Evolutionary conservation across 2,113 vertebrate genomes (phyloP).

Genomic region (Gymnogyps californianus): DNA sequence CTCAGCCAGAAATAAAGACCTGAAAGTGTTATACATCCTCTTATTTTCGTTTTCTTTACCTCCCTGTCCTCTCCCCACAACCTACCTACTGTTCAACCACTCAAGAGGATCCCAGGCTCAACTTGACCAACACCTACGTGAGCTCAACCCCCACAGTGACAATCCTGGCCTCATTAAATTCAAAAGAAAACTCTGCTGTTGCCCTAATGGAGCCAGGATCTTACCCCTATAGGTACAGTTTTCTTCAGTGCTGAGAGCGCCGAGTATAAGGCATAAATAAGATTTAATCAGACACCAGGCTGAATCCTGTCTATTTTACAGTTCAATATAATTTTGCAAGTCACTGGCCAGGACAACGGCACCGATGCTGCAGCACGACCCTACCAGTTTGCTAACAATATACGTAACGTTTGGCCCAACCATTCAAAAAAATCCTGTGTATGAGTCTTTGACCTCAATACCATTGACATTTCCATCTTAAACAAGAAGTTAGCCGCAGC

Average conservation of each 20-base stretch:
- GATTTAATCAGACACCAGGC: background rate
- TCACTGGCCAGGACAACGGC: background rate
- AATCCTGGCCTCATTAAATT: background rate
- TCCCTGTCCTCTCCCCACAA: background rate
- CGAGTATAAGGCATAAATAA: background rate
- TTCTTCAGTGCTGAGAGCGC: background rate
- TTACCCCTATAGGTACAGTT: background rate
- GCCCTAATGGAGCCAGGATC: background rate
- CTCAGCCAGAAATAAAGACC: background rate
- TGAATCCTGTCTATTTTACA: background rate
- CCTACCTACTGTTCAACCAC: no score
- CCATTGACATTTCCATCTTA: background rate
- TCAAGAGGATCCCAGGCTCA: background rate
- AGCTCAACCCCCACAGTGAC: background rate
- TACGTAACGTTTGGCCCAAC: fast-evolving
- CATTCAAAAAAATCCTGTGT: background rate
- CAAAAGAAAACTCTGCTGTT: background rate
- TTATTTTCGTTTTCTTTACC: background rate
- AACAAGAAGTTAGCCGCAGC: background rate
- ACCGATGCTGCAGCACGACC: fast-evolving
- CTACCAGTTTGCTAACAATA: background rate
- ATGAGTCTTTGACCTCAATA: background rate
- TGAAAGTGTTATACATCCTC: background rate
- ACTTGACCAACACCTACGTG: background rate
- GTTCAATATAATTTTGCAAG: background rate